Evolutionary conservation across 2,888 invertebrate species (phyloP), one percentile per base, ranked within the genome.

Genomic region (Ophion slaviceki): DNA sequence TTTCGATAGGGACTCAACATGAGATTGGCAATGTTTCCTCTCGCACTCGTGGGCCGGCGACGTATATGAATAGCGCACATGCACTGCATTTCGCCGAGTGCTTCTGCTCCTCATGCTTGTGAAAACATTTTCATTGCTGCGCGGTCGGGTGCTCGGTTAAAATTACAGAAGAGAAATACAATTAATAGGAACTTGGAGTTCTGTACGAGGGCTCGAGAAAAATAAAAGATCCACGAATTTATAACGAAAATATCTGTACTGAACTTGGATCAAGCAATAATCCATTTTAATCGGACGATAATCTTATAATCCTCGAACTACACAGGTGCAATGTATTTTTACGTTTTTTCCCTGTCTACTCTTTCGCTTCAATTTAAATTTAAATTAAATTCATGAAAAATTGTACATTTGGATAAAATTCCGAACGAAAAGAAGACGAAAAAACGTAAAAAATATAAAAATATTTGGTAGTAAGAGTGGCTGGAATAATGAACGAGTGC

Each of bases 111-210:
- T 61, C 40, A 53, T 62, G 79, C 72, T 53, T 72, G 64, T 71
- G 72, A 70, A 80, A 80, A 80, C 24, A 64, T 80, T 80, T 80
- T 80, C 80, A 40, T 72, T 57, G 14, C 47, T 36, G 47, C n/a
- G 57, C 3, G 36, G 62, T 8, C 6, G 24, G 47, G 20, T 11
- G 28, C 53, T 57, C 80, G 2, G 71, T 17, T 80, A 64, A 8
- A 53, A 80, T 47, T 72, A 80, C 36, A 57, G 24, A 57, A 72
- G 64, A 40, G 72, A 40, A 11, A 66, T 80, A 40, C 53, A 66
- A 72, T 71, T 80, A 72, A 72, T 40, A 47, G 10, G 7, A 10
- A 64, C 10, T 64, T 40, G 40, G 32, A 40, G 28, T 66, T 57
- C 32, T 53, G 47, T 47, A 64, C 28, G 8, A 24, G 36, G 32